These are phyloP conservation scores for Theocolax elegans DNA, from an alignment of 1,140 invertebrate species.

Conservation along the genomic window DNA sequence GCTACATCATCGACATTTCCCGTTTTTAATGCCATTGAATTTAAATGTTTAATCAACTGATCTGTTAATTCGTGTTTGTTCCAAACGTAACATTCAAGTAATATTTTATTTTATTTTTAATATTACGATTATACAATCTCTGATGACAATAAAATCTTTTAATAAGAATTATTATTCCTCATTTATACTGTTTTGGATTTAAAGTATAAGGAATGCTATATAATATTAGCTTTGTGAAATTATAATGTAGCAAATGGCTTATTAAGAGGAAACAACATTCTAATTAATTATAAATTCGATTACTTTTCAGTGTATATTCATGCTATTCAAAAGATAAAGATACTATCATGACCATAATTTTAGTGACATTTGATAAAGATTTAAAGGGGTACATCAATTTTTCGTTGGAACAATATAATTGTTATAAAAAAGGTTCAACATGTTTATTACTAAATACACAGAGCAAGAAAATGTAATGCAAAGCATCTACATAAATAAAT, in stretches of 20 bases:
- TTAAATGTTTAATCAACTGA: no score
- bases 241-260: constrained; percentile 32
- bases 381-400: background rate
- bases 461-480: background rate
- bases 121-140: no score
- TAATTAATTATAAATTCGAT: background rate
- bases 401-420: background rate
- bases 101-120: no score
- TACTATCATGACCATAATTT: background rate
- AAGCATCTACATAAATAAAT: constrained; percentile 22
- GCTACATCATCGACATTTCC: constrained; percentile 4
- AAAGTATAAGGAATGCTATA: no score
- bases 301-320: background rate
- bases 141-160: no score
- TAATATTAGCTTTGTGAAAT: no score
- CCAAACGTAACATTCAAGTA: no score
- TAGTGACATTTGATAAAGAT: background rate
- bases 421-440: background rate
- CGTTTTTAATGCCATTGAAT: no score
- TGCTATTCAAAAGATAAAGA: background rate
- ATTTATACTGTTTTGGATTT: no score
- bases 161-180: no score
- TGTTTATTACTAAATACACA: background rate
- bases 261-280: background rate
- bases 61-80: no score